Percentiles rank a stretch among this genome's conserved stretches.
Conservation (phyloP, 2,888 invertebrate species). For the Dynastes grantii region DNA sequence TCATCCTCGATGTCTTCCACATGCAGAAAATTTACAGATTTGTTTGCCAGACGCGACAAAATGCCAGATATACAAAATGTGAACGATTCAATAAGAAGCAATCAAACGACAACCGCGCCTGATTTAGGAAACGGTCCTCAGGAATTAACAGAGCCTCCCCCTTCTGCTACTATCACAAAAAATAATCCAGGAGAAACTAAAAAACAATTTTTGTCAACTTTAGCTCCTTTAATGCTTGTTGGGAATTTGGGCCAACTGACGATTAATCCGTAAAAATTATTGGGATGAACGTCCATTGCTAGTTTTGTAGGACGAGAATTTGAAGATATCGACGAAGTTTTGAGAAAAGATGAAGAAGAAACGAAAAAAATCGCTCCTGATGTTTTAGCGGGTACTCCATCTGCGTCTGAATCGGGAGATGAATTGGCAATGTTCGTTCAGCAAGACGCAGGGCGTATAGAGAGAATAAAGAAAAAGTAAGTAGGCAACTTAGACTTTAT, state of each 20-base stretch:
- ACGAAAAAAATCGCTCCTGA: constrained; percentile 81
- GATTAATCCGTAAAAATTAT: no score
- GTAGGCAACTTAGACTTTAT: background rate
- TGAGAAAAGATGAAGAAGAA: constrained; percentile 72
- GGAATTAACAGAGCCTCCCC: constrained; percentile 60
- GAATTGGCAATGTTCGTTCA: constrained; percentile 89
- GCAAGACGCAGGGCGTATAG: constrained; percentile 87
- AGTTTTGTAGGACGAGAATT: constrained; percentile 78
- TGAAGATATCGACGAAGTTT: constrained; percentile 77
- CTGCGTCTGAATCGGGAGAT: constrained; percentile 74
- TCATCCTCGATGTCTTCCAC: constrained; percentile 76
- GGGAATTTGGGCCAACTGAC: constrained; percentile 74
- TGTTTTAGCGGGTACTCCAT: constrained; percentile 84
- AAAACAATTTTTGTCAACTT: constrained; percentile 84
- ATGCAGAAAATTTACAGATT: constrained; percentile 77
- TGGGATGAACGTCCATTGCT: constrained; percentile 76
- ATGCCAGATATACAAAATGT: constrained; percentile 63
- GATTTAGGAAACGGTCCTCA: constrained; percentile 73
- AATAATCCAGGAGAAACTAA: constrained; percentile 62
- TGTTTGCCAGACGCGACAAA: constrained; percentile 72
- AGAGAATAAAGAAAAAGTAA: constrained; percentile 83
- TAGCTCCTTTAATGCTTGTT: constrained; percentile 86
- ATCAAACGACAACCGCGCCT: constrained; percentile 67
- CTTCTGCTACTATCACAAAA: constrained; percentile 68
- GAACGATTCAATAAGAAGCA: constrained; percentile 56